Percentiles rank a stretch among this genome's conserved stretches.
These are phyloP conservation scores for Ardeotis arabs DNA, from an alignment of 2,113 vertebrate species.

Conservation along the genomic window DNA sequence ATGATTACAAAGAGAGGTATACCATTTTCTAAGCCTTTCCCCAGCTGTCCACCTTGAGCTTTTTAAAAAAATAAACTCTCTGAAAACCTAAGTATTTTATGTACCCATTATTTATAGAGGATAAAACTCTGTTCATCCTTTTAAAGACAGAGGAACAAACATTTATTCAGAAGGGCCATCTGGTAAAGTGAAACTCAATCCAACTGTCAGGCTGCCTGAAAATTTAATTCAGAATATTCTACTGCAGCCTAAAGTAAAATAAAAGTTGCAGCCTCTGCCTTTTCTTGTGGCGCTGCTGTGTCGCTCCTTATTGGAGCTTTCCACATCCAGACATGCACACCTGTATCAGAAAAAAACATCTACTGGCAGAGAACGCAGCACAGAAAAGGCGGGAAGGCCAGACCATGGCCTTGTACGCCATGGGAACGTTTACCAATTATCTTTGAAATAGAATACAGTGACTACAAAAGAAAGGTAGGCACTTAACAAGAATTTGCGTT, in stretches of 20 bases:
- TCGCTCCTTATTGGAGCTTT: neutral
- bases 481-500: accelerated
- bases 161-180: neutral
- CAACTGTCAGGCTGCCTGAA: neutral
- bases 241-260: neutral
- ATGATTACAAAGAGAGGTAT: neutral
- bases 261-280: neutral
- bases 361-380: neutral
- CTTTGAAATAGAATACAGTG: neutral
- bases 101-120: neutral
- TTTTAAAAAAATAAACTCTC: neutral
- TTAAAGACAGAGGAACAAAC: neutral
- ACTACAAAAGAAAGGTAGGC: neutral
- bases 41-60: neutral
- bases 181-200: neutral
- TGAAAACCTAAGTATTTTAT: neutral
- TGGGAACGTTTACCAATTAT: neutral
- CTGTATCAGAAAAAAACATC: neutral
- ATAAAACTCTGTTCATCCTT: neutral
- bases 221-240: neutral
- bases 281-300: neutral
- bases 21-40: neutral
- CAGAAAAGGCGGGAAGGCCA: neutral
- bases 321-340: neutral
- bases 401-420: accelerated